Evolutionary conservation across 2,888 invertebrate species (phyloP).

Genomic region (Diadegma fenestrale): DNA sequence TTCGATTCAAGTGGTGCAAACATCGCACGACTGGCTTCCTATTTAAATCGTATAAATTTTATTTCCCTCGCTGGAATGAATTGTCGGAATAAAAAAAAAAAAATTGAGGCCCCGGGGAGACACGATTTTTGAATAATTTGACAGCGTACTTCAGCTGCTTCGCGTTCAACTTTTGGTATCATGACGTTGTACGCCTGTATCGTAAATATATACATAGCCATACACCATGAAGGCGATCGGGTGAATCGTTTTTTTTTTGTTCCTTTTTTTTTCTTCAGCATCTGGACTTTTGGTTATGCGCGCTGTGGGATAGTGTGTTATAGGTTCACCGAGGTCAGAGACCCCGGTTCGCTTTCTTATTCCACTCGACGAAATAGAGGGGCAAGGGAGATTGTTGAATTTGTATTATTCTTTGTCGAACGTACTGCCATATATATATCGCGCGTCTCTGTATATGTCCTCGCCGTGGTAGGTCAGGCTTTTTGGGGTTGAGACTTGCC

Average conservation of each 20-base stretch:
- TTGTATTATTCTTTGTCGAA: slow-evolving; percentile 65
- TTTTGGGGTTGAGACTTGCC: slow-evolving; percentile 63
- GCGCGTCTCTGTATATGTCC: background rate
- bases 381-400: slow-evolving; percentile 43
- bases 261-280: slow-evolving; percentile 51
- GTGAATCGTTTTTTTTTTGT: slow-evolving; percentile 49
- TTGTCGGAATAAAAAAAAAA: background rate
- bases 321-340: slow-evolving; percentile 67
- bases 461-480: slow-evolving; percentile 67
- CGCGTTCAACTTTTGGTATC: slow-evolving; percentile 8
- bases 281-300: slow-evolving; percentile 58
- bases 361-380: slow-evolving; percentile 61
- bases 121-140: slow-evolving; percentile 53
- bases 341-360: slow-evolving; percentile 65
- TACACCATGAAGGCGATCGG: slow-evolving; percentile 49
- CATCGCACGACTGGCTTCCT: background rate
- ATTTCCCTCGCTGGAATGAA: slow-evolving; percentile 2
- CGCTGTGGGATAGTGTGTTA: slow-evolving; percentile 58
- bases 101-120: background rate
- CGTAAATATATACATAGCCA: slow-evolving; percentile 6
- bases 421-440: slow-evolving; percentile 33
- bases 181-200: background rate
- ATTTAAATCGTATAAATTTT: slow-evolving; percentile 24
- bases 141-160: slow-evolving; percentile 44
- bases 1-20: slow-evolving; percentile 14